Evolutionary conservation across 1,140 invertebrate species (phyloP), one percentile per base, ranked within the genome.

Genomic region (Lamellibrachia luymesi): DNA sequence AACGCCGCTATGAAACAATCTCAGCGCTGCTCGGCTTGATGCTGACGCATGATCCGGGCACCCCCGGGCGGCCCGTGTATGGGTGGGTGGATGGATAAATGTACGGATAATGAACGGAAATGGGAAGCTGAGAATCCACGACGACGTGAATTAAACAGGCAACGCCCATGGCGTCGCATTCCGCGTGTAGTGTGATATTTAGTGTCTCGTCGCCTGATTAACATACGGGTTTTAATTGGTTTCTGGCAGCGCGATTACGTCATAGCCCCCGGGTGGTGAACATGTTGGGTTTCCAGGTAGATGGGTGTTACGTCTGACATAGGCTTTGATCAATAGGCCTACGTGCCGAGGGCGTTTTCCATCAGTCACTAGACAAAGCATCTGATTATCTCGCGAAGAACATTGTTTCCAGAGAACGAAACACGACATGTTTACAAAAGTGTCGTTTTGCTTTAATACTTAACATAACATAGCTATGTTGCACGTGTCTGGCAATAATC

Each of bases 151-250:
- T 80, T 80, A 80, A 80, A 22, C 64, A 80, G 64, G 64, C 64
- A 80, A 80, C 64, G 64, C 64, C 64, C 64, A 10, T 80, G 64
- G 64, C 64, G 64, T 80, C 64, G 25, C 64, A 80, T 80, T 80
- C 64, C 64, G 64, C 64, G 13, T 80, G 7, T 22, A 80, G 64
- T 22, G 17, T 80, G 64, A 80, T 80, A 80, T 80, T 80, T 80
- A 80, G 64, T 80, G 64, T 80, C 64, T 80, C 13, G 64, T 80
- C 64, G 64, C 25, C 64, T 80, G 64, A 80, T 80, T 80, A 80
- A 80, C 64, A 80, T 80, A 80, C 64, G 64, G 64, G 64, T 80
- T 80, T 80, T 80, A 80, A 80, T 80, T 80, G 64, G 64, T 80
- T 80, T 80, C 64, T 80, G 64, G 13, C 64, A 17, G 13, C 64